A percentile compares a stretch with the other conserved stretches of the same genome.
These are phyloP conservation scores for Sussaba pulchella DNA, from an alignment of 2,888 invertebrate genomes.

Conservation along the genomic window DNA sequence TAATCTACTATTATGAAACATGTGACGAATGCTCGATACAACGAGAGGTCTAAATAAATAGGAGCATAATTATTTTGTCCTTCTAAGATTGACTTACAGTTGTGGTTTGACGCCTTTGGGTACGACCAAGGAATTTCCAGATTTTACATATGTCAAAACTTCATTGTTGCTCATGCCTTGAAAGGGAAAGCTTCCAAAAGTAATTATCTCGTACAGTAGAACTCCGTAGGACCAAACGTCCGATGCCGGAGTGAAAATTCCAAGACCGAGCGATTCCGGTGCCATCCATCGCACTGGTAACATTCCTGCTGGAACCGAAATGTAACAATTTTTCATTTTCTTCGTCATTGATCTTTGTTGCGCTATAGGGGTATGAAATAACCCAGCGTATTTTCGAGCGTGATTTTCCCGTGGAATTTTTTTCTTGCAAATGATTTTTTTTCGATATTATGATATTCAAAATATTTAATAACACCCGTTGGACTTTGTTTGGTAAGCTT, in stretches of 20 bases:
- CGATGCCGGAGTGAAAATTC: slow-evolving; percentile 93
- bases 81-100: slow-evolving; percentile 87
- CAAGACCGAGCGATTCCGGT: slow-evolving; percentile 93
- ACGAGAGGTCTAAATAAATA: no score
- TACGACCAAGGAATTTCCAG: slow-evolving; percentile 90
- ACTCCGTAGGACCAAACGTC: slow-evolving; percentile 97
- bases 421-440: no score
- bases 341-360: no score
- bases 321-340: background rate
- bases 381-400: no score
- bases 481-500: no score
- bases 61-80: background rate
- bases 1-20: no score
- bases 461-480: no score
- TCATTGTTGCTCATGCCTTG: slow-evolving; percentile 94
- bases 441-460: no score
- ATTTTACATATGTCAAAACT: slow-evolving; percentile 92
- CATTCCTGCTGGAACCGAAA: slow-evolving; percentile 86
- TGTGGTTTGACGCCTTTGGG: slow-evolving; percentile 92
- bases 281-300: slow-evolving; percentile 97
- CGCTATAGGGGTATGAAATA: no score
- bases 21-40: no score
- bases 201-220: slow-evolving; percentile 94
- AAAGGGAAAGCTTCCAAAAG: slow-evolving; percentile 96
- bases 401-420: no score